Base-by-base conservation (phyloP, 2,797 vertebrate species). In the Chaetodon trifasciatus region DNA sequence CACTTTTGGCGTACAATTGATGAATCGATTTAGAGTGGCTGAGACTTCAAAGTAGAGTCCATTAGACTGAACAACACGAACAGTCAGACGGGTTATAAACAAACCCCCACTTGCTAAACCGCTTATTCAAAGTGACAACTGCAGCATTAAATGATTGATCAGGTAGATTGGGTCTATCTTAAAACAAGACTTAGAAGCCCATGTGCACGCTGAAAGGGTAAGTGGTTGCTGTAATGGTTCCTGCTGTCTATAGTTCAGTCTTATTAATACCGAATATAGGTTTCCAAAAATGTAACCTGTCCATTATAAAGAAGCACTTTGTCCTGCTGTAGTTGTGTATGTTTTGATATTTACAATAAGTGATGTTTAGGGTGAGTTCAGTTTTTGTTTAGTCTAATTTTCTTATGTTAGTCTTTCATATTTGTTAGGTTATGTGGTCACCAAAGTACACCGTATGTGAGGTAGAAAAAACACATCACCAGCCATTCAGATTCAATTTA, bases 31-130 rank as follows among this genome's bases (percentile, higher is more conserved):
- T 6, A 6, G 17, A 47, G n/a, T 1, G 47, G 23, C 69, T 9
- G 73, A 62, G 17, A 56, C n/a, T 76, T 52, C 24, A 55, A 68
- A 72, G 49, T 35, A 28, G 39, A 77, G 62, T 72, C 65, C 28
- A 52, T 77, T 50, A 47, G 17, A 60, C 24, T 13, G 58, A 60
- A 58, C 44, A 42, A 16, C 11, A 6, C 44, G 46, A 28, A 63
- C 15, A 35, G 10, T 46, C 67, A n/a, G 17, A 6, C 16, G 28
- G 24, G 37, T 19, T 15, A 35, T 69, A 50, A 63, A 68, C 44
- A 75, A 35, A 50, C 17, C 15, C 2, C n/a, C 1, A 8, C 46
- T 69, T 49, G 56, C n/a, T 49, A 23, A 74, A 44, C 10, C 32
- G 24, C 16, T 68, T 24, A 13, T 40, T 40, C 55, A 2, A 32